These are phyloP conservation scores for Apodemia zela DNA, from an alignment of 2,888 invertebrate species.

Conservation along the genomic window DNA sequence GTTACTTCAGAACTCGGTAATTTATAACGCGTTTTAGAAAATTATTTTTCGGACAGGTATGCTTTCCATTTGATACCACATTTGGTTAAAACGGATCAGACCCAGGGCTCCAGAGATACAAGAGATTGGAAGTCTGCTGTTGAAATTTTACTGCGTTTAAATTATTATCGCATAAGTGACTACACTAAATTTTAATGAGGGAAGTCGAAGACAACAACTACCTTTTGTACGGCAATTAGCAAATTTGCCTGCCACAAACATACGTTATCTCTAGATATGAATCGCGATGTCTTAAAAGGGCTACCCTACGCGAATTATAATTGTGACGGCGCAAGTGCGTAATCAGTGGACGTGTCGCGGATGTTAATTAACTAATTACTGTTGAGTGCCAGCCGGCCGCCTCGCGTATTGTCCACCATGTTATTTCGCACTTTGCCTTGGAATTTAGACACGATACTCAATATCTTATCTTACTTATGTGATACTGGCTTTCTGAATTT, in stretches of 20 bases:
- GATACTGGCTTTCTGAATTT: no score
- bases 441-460: not conserved
- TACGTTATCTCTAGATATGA: not conserved
- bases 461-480: not conserved
- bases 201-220: no score
- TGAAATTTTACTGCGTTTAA: no score
- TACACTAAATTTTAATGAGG: no score
- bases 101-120: no score
- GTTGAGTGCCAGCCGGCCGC: not conserved
- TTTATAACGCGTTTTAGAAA: no score
- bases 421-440: not conserved
- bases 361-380: slow-evolving; percentile 7
- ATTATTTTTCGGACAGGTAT: no score
- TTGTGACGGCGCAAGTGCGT: not conserved
- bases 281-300: slow-evolving; percentile 4
- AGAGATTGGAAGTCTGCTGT: no score
- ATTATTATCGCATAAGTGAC: no score
- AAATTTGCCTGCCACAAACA: not conserved
- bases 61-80: no score
- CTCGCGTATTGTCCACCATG: not conserved
- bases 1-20: no score
- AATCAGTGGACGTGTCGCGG: slow-evolving; percentile 4
- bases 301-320: slow-evolving; percentile 1
- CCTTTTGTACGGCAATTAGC: not conserved
- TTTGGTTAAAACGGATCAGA: no score